These are phyloP conservation scores for Paratilapia polleni DNA, from an alignment of 2,113 vertebrate genomes.

Conservation along the genomic window DNA sequence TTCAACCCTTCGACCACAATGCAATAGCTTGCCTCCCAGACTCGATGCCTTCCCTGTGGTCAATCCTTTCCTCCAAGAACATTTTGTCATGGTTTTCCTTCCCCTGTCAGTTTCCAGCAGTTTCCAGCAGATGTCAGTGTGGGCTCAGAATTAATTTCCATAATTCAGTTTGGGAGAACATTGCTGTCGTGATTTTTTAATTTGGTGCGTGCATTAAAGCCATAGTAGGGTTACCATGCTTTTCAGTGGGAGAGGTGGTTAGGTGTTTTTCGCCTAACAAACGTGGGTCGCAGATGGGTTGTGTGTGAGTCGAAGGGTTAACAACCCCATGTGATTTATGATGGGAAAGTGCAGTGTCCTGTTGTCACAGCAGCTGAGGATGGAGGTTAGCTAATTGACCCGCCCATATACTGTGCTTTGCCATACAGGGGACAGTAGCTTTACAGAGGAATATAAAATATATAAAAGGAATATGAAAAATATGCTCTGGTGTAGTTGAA, in stretches of 20 bases:
- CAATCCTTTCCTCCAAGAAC: conserved; percentile 48
- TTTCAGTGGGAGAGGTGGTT: conserved; percentile 72
- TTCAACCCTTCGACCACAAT: conserved; percentile 81
- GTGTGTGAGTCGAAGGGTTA: conserved; percentile 83
- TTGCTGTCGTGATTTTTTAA: neutral
- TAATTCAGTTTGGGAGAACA: neutral
- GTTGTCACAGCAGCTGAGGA: neutral
- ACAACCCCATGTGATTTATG: conserved; percentile 56
- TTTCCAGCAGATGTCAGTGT: neutral
- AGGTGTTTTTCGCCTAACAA: conserved; percentile 62
- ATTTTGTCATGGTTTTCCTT: conserved; percentile 13
- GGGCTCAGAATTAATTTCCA: conserved; percentile 2
- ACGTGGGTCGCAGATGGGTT: conserved; percentile 77
- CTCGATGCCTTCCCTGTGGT: conserved; percentile 64
- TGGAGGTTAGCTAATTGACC: conserved; percentile 29
- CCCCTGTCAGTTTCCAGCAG: neutral
- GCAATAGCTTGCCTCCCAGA: conserved; percentile 78
- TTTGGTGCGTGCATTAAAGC: neutral
- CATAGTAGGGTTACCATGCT: conserved; percentile 47
- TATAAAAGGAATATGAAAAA: neutral
- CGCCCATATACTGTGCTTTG: neutral
- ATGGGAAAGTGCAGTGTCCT: conserved; percentile 14
- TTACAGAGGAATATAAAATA: neutral
- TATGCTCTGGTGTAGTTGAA: neutral
- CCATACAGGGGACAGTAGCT: conserved; percentile 4